Conservation (phyloP, 2,888 invertebrate species). For the Cephonodes hylas region DNA sequence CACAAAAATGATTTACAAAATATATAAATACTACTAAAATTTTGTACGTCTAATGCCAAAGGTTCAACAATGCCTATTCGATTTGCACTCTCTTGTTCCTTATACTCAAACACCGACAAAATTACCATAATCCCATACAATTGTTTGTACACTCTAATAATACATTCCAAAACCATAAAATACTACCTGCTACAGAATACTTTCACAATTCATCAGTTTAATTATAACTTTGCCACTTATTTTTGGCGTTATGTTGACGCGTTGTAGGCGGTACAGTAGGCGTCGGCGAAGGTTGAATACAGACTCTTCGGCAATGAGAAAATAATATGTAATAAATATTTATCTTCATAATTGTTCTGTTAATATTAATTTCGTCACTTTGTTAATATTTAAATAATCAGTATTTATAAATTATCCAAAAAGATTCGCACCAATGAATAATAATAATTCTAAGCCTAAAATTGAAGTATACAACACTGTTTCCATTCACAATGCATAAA, state of each 20-base stretch:
- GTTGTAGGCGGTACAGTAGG: conserved; percentile 19
- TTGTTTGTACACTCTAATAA: neutral
- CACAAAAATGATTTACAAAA: too few relatives aligned
- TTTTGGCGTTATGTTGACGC: neutral
- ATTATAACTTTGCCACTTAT: neutral
- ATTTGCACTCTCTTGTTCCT: too few relatives aligned
- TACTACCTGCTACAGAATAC: neutral
- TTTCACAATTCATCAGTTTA: neutral
- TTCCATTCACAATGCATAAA: too few relatives aligned
- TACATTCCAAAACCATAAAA: neutral
- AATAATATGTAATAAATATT: neutral
- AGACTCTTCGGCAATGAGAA: neutral
- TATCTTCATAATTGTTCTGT: neutral
- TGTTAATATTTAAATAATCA: neutral
- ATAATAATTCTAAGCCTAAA: too few relatives aligned
- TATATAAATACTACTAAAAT: too few relatives aligned
- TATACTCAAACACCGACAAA: too few relatives aligned
- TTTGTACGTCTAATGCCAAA: too few relatives aligned
- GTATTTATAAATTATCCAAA: neutral
- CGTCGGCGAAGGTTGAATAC: neutral
- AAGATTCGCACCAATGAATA: too few relatives aligned
- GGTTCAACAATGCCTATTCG: too few relatives aligned
- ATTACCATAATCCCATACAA: too few relatives aligned
- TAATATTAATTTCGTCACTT: neutral
- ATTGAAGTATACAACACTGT: too few relatives aligned